phyloP scores from a whole-genome alignment of 2,113 vertebrate genomes.

The Cathartes aura region DNA sequence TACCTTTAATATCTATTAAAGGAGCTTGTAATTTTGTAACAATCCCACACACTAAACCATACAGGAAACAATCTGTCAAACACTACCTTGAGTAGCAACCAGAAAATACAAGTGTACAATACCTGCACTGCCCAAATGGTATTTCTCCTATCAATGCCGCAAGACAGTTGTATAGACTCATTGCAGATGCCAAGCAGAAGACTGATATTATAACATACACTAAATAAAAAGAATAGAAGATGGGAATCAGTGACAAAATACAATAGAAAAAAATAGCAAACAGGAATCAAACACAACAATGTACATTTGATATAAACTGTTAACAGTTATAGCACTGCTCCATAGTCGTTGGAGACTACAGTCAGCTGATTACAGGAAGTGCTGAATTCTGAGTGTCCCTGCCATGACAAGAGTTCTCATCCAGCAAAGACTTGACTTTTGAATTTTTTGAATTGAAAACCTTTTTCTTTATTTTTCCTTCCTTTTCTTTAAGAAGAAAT shows the following conservation, averaged over 20 bases:
- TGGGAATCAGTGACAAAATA: not conserved
- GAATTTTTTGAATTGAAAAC: not conserved
- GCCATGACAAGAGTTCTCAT: not conserved
- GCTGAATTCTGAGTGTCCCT: not conserved
- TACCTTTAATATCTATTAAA: not conserved
- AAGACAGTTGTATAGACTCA: slow-evolving; percentile 91
- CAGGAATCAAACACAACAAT: not conserved
- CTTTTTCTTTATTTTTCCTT: not conserved
- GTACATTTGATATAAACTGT: not conserved
- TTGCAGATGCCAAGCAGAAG: slow-evolving; percentile 91
- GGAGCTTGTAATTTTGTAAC: not conserved
- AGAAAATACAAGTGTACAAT: slow-evolving; percentile 14
- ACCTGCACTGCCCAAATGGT: slow-evolving; percentile 85
- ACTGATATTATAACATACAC: slow-evolving; percentile 92
- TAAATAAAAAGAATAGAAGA: slow-evolving; percentile 57
- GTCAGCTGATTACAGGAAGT: not conserved
- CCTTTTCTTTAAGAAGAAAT: not conserved
- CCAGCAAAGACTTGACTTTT: not conserved
- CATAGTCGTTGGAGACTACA: fast-evolving
- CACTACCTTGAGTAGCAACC: not conserved
- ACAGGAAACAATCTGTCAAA: not conserved
- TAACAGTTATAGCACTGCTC: not conserved
- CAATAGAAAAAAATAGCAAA: not conserved
- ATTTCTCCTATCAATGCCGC: slow-evolving; percentile 82
- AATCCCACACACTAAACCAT: not conserved